Conservation (phyloP, 2,888 invertebrate species). For the Protophormia terraenovae region DNA sequence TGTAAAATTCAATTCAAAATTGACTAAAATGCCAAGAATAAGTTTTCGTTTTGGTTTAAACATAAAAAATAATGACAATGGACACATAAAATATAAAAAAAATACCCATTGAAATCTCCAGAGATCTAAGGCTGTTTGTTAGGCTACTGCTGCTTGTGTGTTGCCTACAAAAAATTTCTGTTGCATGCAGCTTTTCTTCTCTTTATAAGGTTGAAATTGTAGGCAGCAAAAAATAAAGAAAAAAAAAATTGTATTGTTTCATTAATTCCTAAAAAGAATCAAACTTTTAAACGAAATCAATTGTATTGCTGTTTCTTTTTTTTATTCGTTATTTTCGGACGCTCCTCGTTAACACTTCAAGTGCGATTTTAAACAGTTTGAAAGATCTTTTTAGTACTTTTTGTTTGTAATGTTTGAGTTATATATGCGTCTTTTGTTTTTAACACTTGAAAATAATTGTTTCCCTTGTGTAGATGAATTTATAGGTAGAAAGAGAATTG, state of each 20-base stretch:
- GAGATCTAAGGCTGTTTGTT: conserved; percentile 49
- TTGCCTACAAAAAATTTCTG: neutral
- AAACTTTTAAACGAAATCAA: conserved; percentile 43
- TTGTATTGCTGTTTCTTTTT: conserved; percentile 15
- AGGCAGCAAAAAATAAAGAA: neutral
- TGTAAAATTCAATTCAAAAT: neutral
- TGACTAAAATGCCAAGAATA: conserved; percentile 46
- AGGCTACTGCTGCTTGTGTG: neutral
- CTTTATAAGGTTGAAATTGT: conserved; percentile 17
- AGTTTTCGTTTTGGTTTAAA: conserved; percentile 34
- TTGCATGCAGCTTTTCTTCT: conserved; percentile 42
- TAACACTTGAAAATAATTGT: neutral
- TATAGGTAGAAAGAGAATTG: conserved; percentile 8
- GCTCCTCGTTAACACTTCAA: conserved; percentile 66
- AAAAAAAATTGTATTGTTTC: conserved; percentile 50
- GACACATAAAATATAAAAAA: conserved; percentile 61
- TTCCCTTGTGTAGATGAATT: neutral
- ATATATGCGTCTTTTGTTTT: neutral
- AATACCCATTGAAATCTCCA: conserved; percentile 55
- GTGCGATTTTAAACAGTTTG: conserved; percentile 67
- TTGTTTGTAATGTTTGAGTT: neutral
- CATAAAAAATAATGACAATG: conserved; percentile 67
- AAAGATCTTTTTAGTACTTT: conserved; percentile 32
- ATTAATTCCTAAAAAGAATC: neutral
- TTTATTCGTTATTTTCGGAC: conserved; percentile 19